These are phyloP conservation scores for Manacus vitellinus DNA, from an alignment of 2,113 vertebrate genomes.

Conservation along the genomic window DNA sequence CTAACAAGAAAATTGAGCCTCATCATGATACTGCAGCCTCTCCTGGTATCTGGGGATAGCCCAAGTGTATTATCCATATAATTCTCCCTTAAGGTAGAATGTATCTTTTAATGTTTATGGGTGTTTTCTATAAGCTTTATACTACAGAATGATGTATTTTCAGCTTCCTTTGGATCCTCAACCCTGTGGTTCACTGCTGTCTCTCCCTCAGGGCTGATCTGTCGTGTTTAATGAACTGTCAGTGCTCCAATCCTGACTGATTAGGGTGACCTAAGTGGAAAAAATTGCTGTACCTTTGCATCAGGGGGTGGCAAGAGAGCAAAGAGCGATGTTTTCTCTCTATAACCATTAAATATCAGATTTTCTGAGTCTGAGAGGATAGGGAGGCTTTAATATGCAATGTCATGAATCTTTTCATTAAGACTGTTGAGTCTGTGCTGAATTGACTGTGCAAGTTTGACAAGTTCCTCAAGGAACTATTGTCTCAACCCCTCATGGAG, in stretches of 20 bases:
- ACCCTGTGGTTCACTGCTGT: neutral
- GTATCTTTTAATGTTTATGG: neutral
- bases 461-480: neutral
- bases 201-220: neutral
- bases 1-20: neutral
- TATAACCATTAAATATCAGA: neutral
- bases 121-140: neutral
- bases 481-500: neutral
- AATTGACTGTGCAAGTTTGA: neutral
- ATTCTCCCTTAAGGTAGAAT: neutral
- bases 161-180: neutral
- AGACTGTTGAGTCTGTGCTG: neutral
- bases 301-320: neutral
- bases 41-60: neutral
- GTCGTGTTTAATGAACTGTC: slow-evolving; percentile 23
- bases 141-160: neutral
- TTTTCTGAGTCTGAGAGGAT: neutral
- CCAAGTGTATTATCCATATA: neutral
- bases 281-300: neutral
- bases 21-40: neutral
- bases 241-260: neutral
- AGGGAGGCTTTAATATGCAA: neutral
- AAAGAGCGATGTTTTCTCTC: neutral
- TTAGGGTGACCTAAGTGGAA: neutral
- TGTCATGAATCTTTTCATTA: neutral